Percentiles rank a stretch among this genome's conserved stretches.
phyloP scores from a whole-genome alignment of 2,888 invertebrate genomes.

The Chloromyia formosa region DNA sequence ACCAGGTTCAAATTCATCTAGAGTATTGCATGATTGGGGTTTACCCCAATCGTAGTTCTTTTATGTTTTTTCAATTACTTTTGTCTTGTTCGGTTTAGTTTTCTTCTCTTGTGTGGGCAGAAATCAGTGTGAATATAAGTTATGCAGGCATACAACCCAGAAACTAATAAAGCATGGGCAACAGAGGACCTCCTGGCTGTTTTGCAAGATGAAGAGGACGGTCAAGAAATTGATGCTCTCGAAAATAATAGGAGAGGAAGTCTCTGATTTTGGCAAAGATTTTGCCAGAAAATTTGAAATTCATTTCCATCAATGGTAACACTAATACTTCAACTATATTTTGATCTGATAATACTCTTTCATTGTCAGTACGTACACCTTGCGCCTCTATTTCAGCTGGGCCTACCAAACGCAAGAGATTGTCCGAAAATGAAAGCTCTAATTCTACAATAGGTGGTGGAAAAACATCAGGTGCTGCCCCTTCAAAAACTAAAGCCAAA shows the following conservation, averaged over 20 bases:
- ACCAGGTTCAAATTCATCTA: no score
- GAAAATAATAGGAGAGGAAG: background rate
- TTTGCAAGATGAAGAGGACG: constrained; percentile 1
- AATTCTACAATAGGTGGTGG: background rate
- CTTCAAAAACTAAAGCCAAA: background rate
- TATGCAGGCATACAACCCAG: constrained; percentile 5
- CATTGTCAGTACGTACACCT: background rate
- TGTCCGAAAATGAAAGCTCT: background rate
- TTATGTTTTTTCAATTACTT: no score
- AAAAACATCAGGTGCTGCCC: background rate
- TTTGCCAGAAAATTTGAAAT: background rate
- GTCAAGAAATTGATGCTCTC: background rate
- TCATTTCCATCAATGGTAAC: constrained; percentile 4
- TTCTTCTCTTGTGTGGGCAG: background rate
- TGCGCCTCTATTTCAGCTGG: background rate
- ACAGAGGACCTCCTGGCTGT: background rate
- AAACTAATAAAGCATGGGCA: constrained; percentile 13
- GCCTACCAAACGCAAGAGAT: background rate
- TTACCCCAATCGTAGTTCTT: no score
- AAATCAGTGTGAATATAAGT: background rate
- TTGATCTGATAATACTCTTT: background rate
- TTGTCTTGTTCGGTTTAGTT: background rate
- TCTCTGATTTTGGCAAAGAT: background rate
- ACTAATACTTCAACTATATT: background rate
- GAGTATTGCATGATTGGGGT: no score